Base-by-base conservation (phyloP, 64 coral and sea anemone species). In the Montipora cactus region DNA sequence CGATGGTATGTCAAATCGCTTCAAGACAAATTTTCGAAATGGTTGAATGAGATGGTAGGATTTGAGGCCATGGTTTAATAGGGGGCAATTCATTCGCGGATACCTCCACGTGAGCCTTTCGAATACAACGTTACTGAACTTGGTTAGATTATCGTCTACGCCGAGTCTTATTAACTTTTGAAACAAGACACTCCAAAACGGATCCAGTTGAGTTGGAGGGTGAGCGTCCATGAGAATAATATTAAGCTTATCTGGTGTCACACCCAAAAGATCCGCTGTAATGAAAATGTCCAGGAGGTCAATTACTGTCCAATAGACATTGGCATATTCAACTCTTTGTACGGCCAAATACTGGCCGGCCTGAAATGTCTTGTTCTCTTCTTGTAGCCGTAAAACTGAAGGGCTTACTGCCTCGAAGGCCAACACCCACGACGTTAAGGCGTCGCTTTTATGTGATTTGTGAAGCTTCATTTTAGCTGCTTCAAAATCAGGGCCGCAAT, bases 231-330 rank as follows among this genome's bases (percentile, higher is more conserved):
- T 75, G 1, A 57, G 70, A 88, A 88, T 4, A 1, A 88, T 88
- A 8, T 88, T 88, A 13, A 88, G 85, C 22, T 75, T 75, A 8
- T 88, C 85, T 75, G 85, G 85, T 74, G 44, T 9, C n/a, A 88
- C 48, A 12, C 69, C 85, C 3, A 88, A 14, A 44, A 52, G 44
- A 11, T 88, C 67, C 22, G 85, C 44, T 4, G 85, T 88, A 47
- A 88, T 88, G 18, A 25, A 88, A 59, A 88, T 74, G 52, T 88
- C 85, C 68, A 88, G 19, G 6, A 88, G n/a, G 2, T 88, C 85
- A 52, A 88, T 53, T 11, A 88, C 19, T 58, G 85, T 88, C 85
- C 85, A 88, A 21, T 88, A 88, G 19, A 76, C 85, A 72, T 75
- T 88, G 47, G 85, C 85, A 11, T 28, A 88, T 76, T 88, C 85